Conservation (phyloP, 2,888 invertebrate species). For the Melieria crassipennis region DNA sequence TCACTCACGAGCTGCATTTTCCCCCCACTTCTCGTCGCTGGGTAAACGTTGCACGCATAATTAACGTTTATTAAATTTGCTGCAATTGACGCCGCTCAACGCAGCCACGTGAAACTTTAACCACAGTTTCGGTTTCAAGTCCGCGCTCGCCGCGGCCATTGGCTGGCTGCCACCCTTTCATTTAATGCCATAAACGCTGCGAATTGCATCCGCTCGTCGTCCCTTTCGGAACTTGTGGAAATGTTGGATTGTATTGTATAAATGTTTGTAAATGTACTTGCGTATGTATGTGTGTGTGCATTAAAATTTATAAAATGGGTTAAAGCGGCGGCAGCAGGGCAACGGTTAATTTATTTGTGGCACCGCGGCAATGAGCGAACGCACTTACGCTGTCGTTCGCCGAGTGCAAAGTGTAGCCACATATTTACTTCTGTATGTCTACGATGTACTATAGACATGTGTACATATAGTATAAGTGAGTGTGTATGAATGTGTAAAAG, state of each 20-base stretch:
- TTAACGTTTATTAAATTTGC: constrained; percentile 39
- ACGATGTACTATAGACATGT: too few relatives aligned
- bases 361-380: constrained; percentile 19
- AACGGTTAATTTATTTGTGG: constrained; percentile 56
- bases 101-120: too few relatives aligned
- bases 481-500: too few relatives aligned
- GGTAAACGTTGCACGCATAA: constrained; percentile 4
- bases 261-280: not conserved
- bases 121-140: too few relatives aligned
- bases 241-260: not conserved
- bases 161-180: too few relatives aligned
- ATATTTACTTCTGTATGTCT: too few relatives aligned
- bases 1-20: not conserved
- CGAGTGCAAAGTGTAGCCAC: too few relatives aligned
- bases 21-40: constrained; percentile 1
- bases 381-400: not conserved
- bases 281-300: not conserved
- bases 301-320: constrained; percentile 23
- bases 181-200: constrained; percentile 15
- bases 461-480: too few relatives aligned
- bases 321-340: constrained; percentile 40
- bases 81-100: too few relatives aligned
- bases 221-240: too few relatives aligned
- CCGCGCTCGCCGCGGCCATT: too few relatives aligned
- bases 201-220: not conserved